phyloP scores from a whole-genome alignment of 2,113 vertebrate genomes.

The Megaptera novaeangliae region DNA sequence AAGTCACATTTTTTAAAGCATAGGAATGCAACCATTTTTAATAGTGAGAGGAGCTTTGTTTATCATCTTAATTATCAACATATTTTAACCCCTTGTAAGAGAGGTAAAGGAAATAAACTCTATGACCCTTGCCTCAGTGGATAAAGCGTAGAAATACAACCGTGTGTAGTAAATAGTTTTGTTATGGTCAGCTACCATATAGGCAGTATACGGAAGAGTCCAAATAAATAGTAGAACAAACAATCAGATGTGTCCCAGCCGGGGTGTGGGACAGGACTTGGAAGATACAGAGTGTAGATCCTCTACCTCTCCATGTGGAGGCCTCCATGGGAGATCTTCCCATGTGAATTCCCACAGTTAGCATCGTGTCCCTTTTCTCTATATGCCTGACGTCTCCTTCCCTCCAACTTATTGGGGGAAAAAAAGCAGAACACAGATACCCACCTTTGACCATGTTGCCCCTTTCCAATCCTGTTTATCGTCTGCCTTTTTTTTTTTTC shows the following conservation, averaged over 20 bases:
- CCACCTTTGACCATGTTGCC: background rate
- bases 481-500: background rate
- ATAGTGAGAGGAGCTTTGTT: background rate
- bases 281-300: background rate
- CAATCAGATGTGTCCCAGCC: accelerated
- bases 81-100: background rate
- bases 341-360: background rate
- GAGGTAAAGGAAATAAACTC: background rate
- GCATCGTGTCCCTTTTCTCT: background rate
- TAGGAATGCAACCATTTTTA: background rate
- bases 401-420: background rate
- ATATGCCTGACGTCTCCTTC: background rate
- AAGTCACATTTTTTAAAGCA: background rate
- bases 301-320: background rate
- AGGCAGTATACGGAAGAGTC: background rate
- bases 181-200: background rate
- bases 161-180: background rate
- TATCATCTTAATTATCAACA: background rate
- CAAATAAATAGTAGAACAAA: background rate
- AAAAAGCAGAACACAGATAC: background rate
- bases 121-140: background rate
- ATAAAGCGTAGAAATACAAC: background rate
- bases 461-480: background rate
- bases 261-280: too few relatives aligned
- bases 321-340: background rate